These are phyloP conservation scores for Thunnus albacares DNA, from an alignment of 2,797 vertebrate species.

Conservation along the genomic window DNA sequence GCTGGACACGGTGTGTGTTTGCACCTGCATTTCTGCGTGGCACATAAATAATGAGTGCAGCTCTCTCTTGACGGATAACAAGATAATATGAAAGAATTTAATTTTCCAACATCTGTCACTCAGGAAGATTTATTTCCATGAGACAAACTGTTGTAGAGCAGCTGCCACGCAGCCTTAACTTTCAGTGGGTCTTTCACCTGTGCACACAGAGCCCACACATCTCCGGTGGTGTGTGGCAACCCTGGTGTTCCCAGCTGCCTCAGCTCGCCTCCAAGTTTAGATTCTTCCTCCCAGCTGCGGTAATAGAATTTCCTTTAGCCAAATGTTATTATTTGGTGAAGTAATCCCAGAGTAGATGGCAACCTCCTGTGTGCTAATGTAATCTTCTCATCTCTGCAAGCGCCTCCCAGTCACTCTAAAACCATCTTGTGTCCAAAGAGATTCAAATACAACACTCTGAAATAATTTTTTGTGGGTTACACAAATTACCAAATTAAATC, in stretches of 20 bases:
- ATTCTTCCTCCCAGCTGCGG: constrained; percentile 72
- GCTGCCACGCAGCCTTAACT: constrained; percentile 43
- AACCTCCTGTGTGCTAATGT: constrained; percentile 80
- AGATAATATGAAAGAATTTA: constrained; percentile 33
- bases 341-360: constrained; percentile 78
- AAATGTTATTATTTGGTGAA: constrained; percentile 86
- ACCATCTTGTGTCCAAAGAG: constrained; percentile 59
- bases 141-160: constrained; percentile 26
- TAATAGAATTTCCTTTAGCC: constrained; percentile 85
- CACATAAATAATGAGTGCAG: constrained; percentile 23
- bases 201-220: constrained; percentile 40
- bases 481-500: constrained; percentile 54
- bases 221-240: constrained; percentile 47
- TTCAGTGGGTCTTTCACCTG: constrained; percentile 49
- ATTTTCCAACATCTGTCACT: constrained; percentile 38
- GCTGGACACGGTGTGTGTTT: constrained; percentile 94
- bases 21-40: constrained; percentile 10
- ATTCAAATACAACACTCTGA: constrained; percentile 54
- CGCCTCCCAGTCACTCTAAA: constrained; percentile 68
- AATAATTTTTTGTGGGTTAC: constrained; percentile 49
- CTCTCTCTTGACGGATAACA: constrained; percentile 37
- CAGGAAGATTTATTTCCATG: constrained; percentile 33
- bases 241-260: constrained; percentile 64
- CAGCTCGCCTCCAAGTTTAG: constrained; percentile 60
- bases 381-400: constrained; percentile 77